A percentile compares a stretch with the other conserved stretches of the same genome.
phyloP scores from a whole-genome alignment of 2,113 vertebrate genomes.

The Antechinus flavipes region DNA sequence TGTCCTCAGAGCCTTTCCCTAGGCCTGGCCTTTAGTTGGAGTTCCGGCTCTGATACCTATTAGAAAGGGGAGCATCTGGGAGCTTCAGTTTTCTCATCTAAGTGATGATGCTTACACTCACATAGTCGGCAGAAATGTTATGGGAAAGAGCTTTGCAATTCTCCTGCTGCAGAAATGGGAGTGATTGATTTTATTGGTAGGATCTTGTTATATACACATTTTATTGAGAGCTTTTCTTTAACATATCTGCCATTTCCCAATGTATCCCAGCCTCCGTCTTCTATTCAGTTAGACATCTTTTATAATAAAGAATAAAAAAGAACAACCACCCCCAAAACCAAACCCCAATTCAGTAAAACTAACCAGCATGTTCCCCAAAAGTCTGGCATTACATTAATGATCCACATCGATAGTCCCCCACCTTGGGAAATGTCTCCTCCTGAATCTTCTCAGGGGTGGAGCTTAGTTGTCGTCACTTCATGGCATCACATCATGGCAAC shows the following conservation, averaged over 20 bases:
- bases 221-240: neutral
- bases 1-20: neutral
- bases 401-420: neutral
- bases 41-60: neutral
- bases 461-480: neutral
- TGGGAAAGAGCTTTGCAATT: neutral
- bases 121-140: neutral
- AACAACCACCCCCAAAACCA: neutral
- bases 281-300: neutral
- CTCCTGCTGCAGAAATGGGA: neutral
- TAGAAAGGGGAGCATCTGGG: neutral
- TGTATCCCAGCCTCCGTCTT: neutral
- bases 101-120: conserved; percentile 3
- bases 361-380: neutral
- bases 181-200: neutral
- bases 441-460: neutral
- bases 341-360: neutral
- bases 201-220: neutral
- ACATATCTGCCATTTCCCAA: neutral
- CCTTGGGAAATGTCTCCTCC: neutral
- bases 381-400: neutral
- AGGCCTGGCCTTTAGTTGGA: neutral
- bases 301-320: neutral
- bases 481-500: neutral
- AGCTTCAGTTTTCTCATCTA: conserved; percentile 41